Conservation (phyloP, 2,113 vertebrate species). For the Eptesicus fuscus region DNA sequence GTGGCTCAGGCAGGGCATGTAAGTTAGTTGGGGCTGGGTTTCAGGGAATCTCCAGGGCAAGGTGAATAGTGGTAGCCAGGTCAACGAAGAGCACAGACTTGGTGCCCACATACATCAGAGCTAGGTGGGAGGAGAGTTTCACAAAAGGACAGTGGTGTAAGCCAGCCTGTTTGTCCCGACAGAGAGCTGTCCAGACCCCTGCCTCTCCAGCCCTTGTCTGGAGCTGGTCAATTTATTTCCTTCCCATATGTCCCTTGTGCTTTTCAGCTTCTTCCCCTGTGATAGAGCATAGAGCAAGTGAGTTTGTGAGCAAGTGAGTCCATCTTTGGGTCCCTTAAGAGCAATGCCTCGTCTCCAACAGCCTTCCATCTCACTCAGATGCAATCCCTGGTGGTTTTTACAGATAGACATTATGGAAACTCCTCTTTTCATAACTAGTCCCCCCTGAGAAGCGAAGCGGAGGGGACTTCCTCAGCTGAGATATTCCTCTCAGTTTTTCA, state of each 20-base stretch:
- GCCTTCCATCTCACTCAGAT: not conserved
- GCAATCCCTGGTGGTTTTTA: not conserved
- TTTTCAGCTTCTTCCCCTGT: not conserved
- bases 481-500: not conserved
- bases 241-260: not conserved
- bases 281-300: not conserved
- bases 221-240: not conserved
- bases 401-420: not conserved
- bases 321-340: not conserved
- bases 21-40: not conserved
- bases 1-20: not conserved
- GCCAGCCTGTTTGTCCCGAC: not conserved
- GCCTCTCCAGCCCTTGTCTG: not conserved
- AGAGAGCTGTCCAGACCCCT: not conserved
- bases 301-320: not conserved
- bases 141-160: not conserved
- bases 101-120: not conserved
- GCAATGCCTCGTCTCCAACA: not conserved
- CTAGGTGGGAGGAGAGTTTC: not conserved
- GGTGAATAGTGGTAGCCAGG: not conserved
- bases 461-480: not conserved
- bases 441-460: no score
- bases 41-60: not conserved
- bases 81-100: not conserved
- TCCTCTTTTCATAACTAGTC: not conserved